These are phyloP conservation scores for Plectus sambesii DNA, from an alignment of 1,140 invertebrate species.

Conservation along the genomic window DNA sequence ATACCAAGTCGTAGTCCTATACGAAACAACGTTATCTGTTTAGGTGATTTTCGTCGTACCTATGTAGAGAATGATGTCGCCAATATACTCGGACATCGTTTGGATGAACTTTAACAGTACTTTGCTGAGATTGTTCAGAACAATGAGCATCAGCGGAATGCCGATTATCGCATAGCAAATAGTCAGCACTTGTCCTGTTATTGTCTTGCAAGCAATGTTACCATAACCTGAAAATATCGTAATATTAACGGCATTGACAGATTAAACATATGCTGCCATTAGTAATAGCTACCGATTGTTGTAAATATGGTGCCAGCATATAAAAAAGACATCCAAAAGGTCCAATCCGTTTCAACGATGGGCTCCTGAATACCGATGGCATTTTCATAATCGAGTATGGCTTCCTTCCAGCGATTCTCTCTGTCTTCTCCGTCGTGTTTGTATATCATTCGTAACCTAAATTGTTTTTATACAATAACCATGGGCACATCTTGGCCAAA, in stretches of 20 bases:
- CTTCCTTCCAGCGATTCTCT: constrained; percentile 27
- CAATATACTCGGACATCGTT: constrained; percentile 2
- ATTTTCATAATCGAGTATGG: constrained; percentile 29
- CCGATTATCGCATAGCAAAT: constrained; percentile 90
- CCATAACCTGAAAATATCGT: constrained; percentile 65
- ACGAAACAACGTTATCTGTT: constrained; percentile 7
- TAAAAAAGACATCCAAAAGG: constrained; percentile 32
- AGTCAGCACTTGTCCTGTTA: constrained; percentile 77
- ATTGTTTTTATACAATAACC: constrained; percentile 15
- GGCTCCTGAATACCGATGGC: constrained; percentile 22
- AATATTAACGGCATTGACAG: too few relatives aligned
- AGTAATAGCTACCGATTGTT: constrained; percentile 27
- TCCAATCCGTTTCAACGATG: constrained; percentile 27
- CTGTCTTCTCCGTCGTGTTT: constrained; percentile 15
- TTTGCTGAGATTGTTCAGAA: constrained; percentile 86
- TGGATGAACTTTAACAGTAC: constrained; percentile 86
- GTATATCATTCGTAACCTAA: constrained; percentile 6
- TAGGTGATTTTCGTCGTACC: constrained; percentile 7
- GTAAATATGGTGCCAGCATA: constrained; percentile 38
- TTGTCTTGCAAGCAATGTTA: constrained; percentile 82
- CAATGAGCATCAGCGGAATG: constrained; percentile 82
- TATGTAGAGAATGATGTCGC: constrained; percentile 16
- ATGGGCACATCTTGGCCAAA: too few relatives aligned
- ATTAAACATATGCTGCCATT: not conserved
- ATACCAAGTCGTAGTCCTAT: not conserved